A percentile compares a stretch with the other conserved stretches of the same genome.
Conservation (phyloP, 2,797 vertebrate species). For the Steatocranus sp. region DNA sequence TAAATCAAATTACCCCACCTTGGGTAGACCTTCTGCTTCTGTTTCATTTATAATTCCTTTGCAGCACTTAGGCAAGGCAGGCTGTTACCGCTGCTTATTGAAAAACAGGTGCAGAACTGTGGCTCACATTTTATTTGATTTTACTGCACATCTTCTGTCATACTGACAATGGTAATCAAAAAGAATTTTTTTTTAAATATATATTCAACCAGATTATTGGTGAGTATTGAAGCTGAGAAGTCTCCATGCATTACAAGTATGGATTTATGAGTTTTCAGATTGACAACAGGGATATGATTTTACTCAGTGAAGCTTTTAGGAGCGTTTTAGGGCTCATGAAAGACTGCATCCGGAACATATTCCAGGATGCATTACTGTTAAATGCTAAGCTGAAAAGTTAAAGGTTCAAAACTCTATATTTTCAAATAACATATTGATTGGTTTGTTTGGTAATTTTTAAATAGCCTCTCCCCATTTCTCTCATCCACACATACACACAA, state of each 20-base stretch:
- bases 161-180: not conserved
- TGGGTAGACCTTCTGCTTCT: conserved; percentile 46
- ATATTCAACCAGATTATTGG: not conserved
- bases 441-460: conserved; percentile 9
- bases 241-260: not conserved
- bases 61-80: conserved; percentile 31
- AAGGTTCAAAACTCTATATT: not conserved
- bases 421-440: not conserved
- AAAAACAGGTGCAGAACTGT: conserved; percentile 9
- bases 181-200: not conserved
- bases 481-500: not conserved
- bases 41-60: conserved; percentile 52
- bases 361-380: not conserved
- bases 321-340: not conserved
- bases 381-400: not conserved
- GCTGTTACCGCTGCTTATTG: conserved; percentile 21
- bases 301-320: not conserved
- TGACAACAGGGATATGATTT: conserved; percentile 6
- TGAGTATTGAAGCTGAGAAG: not conserved
- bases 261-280: conserved; percentile 13
- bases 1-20: conserved; percentile 72
- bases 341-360: not conserved
- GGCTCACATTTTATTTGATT: not conserved
- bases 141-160: not conserved
- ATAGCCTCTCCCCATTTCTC: not conserved